A percentile compares a stretch with the other conserved stretches of the same genome.
phyloP scores from a whole-genome alignment of 2,888 invertebrate species.

The Caenorhabditis wallacei region DNA sequence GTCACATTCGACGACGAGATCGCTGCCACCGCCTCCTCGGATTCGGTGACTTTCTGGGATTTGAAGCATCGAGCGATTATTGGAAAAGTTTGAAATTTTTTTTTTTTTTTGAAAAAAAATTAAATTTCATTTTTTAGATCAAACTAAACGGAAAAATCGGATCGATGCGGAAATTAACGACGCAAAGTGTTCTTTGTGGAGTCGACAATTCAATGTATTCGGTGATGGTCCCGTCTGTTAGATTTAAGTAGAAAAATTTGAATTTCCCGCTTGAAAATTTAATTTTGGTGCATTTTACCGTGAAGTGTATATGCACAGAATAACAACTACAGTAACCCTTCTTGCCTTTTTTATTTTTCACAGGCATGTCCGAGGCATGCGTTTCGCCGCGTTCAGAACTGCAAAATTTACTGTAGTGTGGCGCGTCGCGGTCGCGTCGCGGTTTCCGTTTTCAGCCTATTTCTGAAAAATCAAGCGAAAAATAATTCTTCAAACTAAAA shows the following conservation, averaged over 20 bases:
- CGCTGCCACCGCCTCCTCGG: conserved; percentile 71
- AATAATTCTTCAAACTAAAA: too few species aligned
- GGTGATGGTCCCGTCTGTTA: conserved; percentile 69
- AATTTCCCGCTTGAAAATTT: too few species aligned
- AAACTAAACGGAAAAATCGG: conserved; percentile 71
- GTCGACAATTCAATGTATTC: conserved; percentile 72
- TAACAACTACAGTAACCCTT: too few species aligned
- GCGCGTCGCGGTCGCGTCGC: too few species aligned
- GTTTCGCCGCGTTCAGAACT: too few species aligned
- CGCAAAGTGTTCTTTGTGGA: conserved; percentile 72
- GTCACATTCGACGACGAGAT: conserved; percentile 71
- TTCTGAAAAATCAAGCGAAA: too few species aligned
- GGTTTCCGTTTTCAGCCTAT: too few species aligned
- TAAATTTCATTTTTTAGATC: conserved; percentile 62
- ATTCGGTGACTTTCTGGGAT: conserved; percentile 78
- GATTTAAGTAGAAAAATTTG: conserved; percentile 58
- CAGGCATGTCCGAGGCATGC: too few species aligned
- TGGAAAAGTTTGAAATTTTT: conserved; percentile 37
- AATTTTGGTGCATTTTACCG: too few species aligned
- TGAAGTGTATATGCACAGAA: too few species aligned
- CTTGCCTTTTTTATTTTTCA: too few species aligned
- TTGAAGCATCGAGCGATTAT: conserved; percentile 72
- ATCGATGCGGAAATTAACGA: conserved; percentile 65
- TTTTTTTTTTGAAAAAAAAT: not conserved
- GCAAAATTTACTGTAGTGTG: too few species aligned